Evolutionary conservation across 1,140 invertebrate genomes (phyloP), one percentile per base, ranked within the genome.

Genomic region (Apolygus lucorum): DNA sequence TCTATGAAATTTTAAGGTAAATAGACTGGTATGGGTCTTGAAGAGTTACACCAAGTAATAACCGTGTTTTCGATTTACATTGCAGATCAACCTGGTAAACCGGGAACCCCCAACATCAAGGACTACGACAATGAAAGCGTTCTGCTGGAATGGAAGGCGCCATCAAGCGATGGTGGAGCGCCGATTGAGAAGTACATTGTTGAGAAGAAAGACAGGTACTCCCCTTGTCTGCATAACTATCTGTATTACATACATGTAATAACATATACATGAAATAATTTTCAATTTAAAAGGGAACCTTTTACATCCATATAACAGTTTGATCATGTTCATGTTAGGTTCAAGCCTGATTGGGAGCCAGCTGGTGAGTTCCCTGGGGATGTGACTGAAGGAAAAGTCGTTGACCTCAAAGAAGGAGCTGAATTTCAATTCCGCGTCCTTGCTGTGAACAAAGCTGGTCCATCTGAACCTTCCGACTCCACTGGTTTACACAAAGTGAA

Each of bases 101-200:
- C 94, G 24, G 92, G 92, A 62, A 93, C 90, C 28, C 93, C 95
- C 2, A 89, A 94, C 77, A 89, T 96, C 24, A 87, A 87, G 1
- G 95, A 97, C 77, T 96, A 95, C 75, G 93, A 97, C 77, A 95
- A 95, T 79, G 89, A 93, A 76, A 93, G 90, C 71, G 92, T 95
- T 0, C 91, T 93, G 70, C 82, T 99, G 25, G 95, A 96, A 80
- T 99, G 96, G 96, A 86, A 88, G 0, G 83, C 92, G 17, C 96
- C 97, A n/a, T 84, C 85, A 63, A 87, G 81, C 70, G 96, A 99
- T 79, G 96, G 96, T 70, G 98, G 98, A 25, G 89, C 95, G 26
- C 91, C 94, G 4, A 92, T 99, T 75, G 90, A 92, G 74, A 95
- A 96, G 80, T 99, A 98, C 78, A 91, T 98, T 63, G 93, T 99